A percentile compares a stretch with the other conserved stretches of the same genome.
phyloP scores from a whole-genome alignment of 1,140 invertebrate species.

The Rhopalosiphum padi region DNA sequence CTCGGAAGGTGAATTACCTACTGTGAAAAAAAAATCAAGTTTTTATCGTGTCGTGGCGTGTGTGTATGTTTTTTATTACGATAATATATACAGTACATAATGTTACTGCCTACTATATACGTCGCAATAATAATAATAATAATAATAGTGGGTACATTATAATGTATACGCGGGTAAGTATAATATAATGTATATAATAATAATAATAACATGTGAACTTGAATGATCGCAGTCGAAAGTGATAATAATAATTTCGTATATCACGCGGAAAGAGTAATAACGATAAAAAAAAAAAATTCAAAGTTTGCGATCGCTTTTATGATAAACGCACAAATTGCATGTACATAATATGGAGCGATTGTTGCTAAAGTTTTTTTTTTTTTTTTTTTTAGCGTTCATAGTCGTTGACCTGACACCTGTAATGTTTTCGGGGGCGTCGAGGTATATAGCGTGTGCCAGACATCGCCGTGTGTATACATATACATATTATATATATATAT shows the following conservation, averaged over 20 bases:
- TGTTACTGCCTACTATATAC: not conserved
- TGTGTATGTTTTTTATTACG: not conserved
- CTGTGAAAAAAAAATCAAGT: not conserved
- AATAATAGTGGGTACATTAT: not conserved
- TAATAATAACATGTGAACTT: not conserved
- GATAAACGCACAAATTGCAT: constrained; percentile 35
- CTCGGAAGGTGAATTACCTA: not conserved
- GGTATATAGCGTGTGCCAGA: constrained; percentile 36
- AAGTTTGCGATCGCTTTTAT: constrained; percentile 25
- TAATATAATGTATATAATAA: not conserved
- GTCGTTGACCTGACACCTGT: constrained; percentile 51
- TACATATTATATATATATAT: not conserved
- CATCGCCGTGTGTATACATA: not conserved
- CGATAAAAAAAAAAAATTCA: not conserved
- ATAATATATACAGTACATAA: constrained; percentile 1
- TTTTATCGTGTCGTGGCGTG: not conserved
- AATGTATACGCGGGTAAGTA: not conserved
- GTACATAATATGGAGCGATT: constrained; percentile 29
- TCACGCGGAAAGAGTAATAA: not conserved
- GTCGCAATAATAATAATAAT: not conserved
- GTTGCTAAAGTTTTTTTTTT: constrained; percentile 41
- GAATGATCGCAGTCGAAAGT: not conserved
- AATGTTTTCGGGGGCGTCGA: constrained; percentile 28
- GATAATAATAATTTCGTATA: not conserved
- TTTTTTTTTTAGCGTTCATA: constrained; percentile 21